These are phyloP conservation scores for Phrynocephalus forsythii DNA, from an alignment of 2,797 vertebrate genomes.

Conservation along the genomic window DNA sequence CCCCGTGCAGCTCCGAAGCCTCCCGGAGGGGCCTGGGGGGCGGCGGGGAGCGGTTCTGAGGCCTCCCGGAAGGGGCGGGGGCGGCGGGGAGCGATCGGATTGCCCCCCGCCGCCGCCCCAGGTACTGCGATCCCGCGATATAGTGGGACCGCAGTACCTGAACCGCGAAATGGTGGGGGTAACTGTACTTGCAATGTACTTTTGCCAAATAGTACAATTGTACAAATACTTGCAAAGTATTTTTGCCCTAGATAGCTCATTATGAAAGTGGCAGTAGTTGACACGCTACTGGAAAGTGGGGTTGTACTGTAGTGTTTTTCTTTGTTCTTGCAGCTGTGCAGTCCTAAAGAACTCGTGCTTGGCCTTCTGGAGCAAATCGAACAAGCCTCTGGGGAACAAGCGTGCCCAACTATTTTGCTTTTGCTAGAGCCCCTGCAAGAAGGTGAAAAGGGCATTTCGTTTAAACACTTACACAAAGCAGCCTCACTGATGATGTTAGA, in stretches of 20 bases:
- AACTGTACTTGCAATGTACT: no score
- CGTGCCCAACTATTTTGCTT: conserved; percentile 84
- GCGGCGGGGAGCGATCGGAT: no score
- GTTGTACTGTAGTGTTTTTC: background rate
- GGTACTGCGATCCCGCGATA: no score
- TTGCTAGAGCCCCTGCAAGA: conserved; percentile 89
- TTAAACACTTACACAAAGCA: conserved; percentile 8
- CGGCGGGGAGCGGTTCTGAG: no score
- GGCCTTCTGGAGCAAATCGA: conserved; percentile 95
- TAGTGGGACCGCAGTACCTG: no score
- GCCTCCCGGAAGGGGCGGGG: no score
- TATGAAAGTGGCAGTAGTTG: background rate
- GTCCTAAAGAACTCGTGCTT: conserved; percentile 94
- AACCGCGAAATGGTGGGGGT: no score
- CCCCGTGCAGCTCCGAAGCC: no score
- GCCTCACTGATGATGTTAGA: conserved; percentile 14
- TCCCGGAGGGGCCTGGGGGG: no score
- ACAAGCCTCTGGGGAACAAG: conserved; percentile 83
- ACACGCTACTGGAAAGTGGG: background rate
- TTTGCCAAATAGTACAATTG: no score
- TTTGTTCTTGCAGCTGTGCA: conserved; percentile 84
- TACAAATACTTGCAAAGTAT: no score
- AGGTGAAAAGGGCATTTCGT: conserved; percentile 79
- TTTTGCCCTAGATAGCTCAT: background rate
- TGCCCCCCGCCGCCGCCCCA: no score